Base-by-base conservation (phyloP, 2,888 invertebrate genomes). In the Sesia apiformis region DNA sequence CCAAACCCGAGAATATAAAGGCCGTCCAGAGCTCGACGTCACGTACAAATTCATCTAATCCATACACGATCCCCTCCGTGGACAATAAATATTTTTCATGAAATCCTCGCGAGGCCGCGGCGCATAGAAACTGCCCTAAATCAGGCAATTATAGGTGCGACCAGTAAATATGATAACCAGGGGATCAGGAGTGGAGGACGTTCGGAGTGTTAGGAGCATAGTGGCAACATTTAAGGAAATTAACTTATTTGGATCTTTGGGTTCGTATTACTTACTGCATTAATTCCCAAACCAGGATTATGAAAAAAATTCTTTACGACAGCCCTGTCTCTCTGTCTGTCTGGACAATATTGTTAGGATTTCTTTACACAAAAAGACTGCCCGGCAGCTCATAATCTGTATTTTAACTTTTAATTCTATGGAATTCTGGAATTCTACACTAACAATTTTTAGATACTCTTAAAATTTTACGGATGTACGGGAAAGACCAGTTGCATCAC, bases 121-220 rank as follows among this genome's bases (percentile, higher is more conserved):
- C 80, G 88, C 87, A 89, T 89, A 81, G 83, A 87, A 88, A 89
- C 84, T 72, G 84, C 84, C 70, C 73, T 80, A 82, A 88, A 89
- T 80, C 78, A 88, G 88, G 84, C 89, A 84, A 87, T 88, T 85
- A 86, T 83, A 84, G 86, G 84, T 82, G 85, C 74, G 77, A 74
- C 77, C 77, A 82, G 85, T 81, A 81, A 80, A 81, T 83, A 83
- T 82, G 78, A 81, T 81, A 82, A 82, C 77, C 72, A 71, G 72
- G 81, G 84, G 84, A 81, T 83, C 84, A 81, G 62, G 66, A 72
- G 65, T 67, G 55, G 52, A 61, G 62, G 63, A 61, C 60, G 58
- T 53, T 50, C 52, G 55, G 62, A 63, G 7, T 50, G 46, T 46
- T 46, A 46, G 46, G 7, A 46, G 46, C 46, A n/a, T 46, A 46